phyloP scores from a whole-genome alignment of 2,797 vertebrate genomes.

The Fistularia commersonii region DNA sequence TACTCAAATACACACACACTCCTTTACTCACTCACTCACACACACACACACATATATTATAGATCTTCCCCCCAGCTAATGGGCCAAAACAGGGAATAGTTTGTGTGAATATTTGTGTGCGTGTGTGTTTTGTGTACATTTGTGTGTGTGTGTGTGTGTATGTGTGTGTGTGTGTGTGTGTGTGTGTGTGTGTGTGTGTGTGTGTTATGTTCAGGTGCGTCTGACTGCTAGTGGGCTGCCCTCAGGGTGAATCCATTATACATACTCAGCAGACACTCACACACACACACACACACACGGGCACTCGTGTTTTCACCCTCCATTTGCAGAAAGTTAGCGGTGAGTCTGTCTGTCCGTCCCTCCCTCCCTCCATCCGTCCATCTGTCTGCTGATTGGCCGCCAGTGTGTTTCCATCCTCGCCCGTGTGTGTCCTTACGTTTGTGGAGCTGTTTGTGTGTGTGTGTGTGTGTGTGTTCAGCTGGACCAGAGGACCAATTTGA shows the following conservation, averaged over 20 bases:
- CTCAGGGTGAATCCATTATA: conserved; percentile 63
- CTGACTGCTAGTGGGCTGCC: conserved; percentile 34
- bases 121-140: background rate
- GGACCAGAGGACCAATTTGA: no score
- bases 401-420: no score
- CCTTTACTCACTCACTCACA: conserved; percentile 18
- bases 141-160: conserved; percentile 11
- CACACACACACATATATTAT: conserved; percentile 41
- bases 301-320: conserved; percentile 50
- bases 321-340: conserved; percentile 52
- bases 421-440: no score
- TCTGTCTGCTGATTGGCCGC: no score
- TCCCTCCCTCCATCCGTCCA: no score
- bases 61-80: conserved; percentile 53
- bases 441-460: background rate
- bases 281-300: conserved; percentile 25
- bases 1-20: conserved; percentile 29
- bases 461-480: background rate
- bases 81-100: conserved; percentile 42
- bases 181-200: conserved; percentile 13
- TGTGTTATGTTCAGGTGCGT: conserved; percentile 23
- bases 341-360: conserved; percentile 6
- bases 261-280: conserved; percentile 43
- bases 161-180: conserved; percentile 9
- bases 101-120: background rate